A percentile compares a stretch with the other conserved stretches of the same genome.
These are phyloP conservation scores for Galerucella pusilla DNA, from an alignment of 2,888 invertebrate species.

Conservation along the genomic window DNA sequence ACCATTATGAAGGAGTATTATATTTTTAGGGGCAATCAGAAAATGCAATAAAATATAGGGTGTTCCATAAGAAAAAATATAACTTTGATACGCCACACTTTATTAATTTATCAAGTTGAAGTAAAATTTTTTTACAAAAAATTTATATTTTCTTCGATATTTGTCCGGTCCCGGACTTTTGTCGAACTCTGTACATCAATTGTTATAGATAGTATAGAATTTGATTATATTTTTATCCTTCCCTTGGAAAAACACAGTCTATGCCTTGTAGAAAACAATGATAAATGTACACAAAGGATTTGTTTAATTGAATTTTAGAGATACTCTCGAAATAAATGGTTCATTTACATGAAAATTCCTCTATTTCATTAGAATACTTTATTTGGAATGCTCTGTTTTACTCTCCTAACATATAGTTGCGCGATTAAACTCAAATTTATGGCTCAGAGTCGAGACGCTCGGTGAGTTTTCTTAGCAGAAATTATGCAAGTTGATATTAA, in stretches of 20 bases:
- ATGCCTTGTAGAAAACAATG: conserved; percentile 8
- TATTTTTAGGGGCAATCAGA: too few species aligned
- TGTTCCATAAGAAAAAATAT: too few species aligned
- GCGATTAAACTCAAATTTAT: conserved; percentile 37
- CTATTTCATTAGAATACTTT: conserved; percentile 23
- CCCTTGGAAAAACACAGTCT: not conserved
- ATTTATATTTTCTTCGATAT: too few species aligned
- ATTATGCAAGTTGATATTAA: conserved; percentile 2
- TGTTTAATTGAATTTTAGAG: conserved; percentile 21
- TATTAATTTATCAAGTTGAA: too few species aligned
- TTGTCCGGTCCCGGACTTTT: too few species aligned
- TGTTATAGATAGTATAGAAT: too few species aligned
- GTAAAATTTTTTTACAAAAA: too few species aligned
- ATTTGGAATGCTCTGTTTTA: conserved; percentile 6
- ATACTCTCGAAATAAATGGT: conserved; percentile 16
- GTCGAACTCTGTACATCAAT: too few species aligned
- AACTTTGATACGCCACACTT: too few species aligned
- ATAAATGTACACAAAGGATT: conserved; percentile 17
- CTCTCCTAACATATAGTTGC: conserved; percentile 11
- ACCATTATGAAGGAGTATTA: too few species aligned
- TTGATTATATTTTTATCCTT: too few species aligned
- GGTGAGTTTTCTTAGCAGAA: not conserved
- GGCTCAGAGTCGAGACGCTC: conserved; percentile 23
- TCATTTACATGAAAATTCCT: conserved; percentile 19
- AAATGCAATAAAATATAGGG: too few species aligned